Base-by-base conservation (phyloP, 2,113 vertebrate species). In the Leiothrix lutea region DNA sequence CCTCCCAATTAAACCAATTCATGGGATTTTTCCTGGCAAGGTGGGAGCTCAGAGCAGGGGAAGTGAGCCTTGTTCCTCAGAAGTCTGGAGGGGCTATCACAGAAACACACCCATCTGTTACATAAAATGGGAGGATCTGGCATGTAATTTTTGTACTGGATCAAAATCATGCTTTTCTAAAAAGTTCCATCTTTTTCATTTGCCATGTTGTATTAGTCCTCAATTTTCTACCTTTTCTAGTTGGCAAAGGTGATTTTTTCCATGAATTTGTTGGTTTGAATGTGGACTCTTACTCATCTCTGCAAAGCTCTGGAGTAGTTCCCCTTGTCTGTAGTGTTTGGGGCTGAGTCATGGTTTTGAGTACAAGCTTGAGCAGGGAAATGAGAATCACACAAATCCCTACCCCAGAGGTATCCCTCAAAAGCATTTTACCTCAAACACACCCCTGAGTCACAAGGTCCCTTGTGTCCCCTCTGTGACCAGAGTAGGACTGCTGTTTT, bases 221-320 rank as follows among this genome's bases (percentile, higher is more conserved):
- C 38, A 35, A 62, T 97, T 97, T 96, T 94, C 80, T 94, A 69
- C 20, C 28, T 64, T 57, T 90, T 93, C 88, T 90, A 96, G 90
- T 20, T 95, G 92, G 96, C 95, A 97, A 98, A 94, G 97, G 88
- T 97, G 97, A 97, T 97, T 93, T 83, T 86, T 67, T 31, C 33
- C 33, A 71, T 20, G 23, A 88, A 31, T 66, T 47, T 60, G 8
- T 38, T 54, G 15, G 7, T 26, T 80, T 86, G 23, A 83, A 42
- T 9, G 12, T 17, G 12, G 21, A 44, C 23, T 44, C 42, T 56
- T 33, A 51, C 44, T 26, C 11, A 19, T 23, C 33, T 67, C 77
- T 57, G 45, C 29, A 83, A 80, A 71, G 64, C 60, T 93, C 74
- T 60, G 38, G 54, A 79, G 62, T 88, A 89, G 25, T 25, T 66